phyloP scores from a whole-genome alignment of 2,113 vertebrate genomes.

The Furnarius figulus region DNA sequence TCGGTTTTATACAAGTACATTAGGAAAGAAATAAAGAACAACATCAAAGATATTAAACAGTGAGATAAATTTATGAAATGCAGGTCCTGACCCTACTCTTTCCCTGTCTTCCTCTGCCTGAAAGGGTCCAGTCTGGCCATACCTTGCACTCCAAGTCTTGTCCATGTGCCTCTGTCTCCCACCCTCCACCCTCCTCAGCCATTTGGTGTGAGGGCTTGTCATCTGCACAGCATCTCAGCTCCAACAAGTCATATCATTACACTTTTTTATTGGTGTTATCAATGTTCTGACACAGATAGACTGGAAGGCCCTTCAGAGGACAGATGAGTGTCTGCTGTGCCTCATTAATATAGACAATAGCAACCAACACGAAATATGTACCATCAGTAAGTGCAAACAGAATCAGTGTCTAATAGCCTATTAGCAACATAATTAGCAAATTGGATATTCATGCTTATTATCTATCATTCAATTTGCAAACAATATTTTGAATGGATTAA shows the following conservation, averaged over 20 bases:
- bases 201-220: too few species aligned
- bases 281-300: background rate
- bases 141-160: background rate
- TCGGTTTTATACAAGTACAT: background rate
- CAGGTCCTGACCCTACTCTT: background rate
- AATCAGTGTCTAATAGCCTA: slow-evolving; percentile 1
- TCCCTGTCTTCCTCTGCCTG: background rate
- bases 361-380: background rate
- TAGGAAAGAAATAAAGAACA: background rate
- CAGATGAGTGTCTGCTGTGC: accelerated
- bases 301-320: background rate
- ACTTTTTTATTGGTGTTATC: background rate
- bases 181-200: background rate
- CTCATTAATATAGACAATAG: background rate
- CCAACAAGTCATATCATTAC: accelerated
- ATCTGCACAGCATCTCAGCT: background rate
- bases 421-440: slow-evolving; percentile 35
- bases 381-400: background rate
- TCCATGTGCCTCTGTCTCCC: background rate
- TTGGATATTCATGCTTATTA: background rate
- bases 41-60: background rate
- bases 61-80: background rate
- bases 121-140: background rate
- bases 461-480: background rate
- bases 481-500: background rate